phyloP scores from a whole-genome alignment of 2,113 vertebrate species.

The Mystacornis crossleyi region DNA sequence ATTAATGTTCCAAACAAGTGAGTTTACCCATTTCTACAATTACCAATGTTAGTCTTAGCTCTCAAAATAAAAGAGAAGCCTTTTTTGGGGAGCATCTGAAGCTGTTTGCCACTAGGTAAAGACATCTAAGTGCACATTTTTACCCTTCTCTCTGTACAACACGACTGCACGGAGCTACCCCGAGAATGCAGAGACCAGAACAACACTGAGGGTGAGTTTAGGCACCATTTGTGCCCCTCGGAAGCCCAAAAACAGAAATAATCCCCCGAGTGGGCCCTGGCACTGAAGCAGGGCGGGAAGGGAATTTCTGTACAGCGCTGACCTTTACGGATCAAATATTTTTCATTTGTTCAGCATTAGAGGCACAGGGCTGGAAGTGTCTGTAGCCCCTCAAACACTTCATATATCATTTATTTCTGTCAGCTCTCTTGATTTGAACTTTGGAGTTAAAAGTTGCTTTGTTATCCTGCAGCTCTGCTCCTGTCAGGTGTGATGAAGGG shows the following conservation, averaged over 20 bases:
- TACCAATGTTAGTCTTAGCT: background rate
- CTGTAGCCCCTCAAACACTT: background rate
- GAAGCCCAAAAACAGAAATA: background rate
- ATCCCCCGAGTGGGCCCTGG: background rate
- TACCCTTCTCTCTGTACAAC: background rate
- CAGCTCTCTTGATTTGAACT: background rate
- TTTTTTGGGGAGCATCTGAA: background rate
- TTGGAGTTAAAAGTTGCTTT: background rate
- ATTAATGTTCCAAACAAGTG: background rate
- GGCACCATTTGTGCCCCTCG: background rate
- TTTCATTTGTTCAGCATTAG: background rate
- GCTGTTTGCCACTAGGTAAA: background rate
- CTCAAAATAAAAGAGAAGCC: background rate
- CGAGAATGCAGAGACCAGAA: background rate
- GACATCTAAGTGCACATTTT: background rate
- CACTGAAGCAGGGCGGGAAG: background rate
- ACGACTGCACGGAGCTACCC: background rate
- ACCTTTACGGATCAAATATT: slow-evolving; percentile 12
- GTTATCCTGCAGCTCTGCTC: background rate
- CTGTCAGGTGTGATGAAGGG: slow-evolving; percentile 22
- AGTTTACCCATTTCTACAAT: background rate
- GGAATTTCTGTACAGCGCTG: background rate
- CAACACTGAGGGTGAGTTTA: background rate
- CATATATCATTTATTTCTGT: background rate
- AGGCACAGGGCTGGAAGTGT: background rate